A percentile compares a stretch with the other conserved stretches of the same genome.
Conservation (phyloP, 2,113 vertebrate genomes). For the Lampris incognitus region DNA sequence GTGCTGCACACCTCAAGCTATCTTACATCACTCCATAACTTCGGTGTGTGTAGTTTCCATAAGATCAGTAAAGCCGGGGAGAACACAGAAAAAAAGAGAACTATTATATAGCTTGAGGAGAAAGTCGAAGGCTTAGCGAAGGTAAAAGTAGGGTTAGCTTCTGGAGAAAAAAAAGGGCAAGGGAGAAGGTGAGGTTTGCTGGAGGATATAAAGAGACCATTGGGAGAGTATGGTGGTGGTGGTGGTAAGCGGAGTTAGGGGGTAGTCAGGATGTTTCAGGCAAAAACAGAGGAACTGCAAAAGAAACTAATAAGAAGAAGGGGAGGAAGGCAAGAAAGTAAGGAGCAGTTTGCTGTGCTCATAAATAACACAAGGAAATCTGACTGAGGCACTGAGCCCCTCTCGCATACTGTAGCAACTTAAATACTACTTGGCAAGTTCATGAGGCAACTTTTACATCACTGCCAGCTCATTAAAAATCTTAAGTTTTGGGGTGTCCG, state of each 20-base stretch:
- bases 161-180: slow-evolving; percentile 40
- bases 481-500: too few relatives aligned
- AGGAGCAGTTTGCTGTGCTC: slow-evolving; percentile 2
- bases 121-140: slow-evolving; percentile 39
- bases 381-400: too few relatives aligned
- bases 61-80: slow-evolving; percentile 45
- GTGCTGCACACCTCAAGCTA: slow-evolving; percentile 51
- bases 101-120: slow-evolving; percentile 40
- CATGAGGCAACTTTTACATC: background rate
- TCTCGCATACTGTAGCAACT: too few relatives aligned
- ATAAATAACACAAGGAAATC: too few relatives aligned
- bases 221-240: slow-evolving; percentile 23
- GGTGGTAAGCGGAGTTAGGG: background rate
- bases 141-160: slow-evolving; percentile 36
- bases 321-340: slow-evolving; percentile 4
- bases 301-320: slow-evolving; percentile 6
- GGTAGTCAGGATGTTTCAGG: background rate
- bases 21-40: slow-evolving; percentile 47
- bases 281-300: slow-evolving; percentile 14
- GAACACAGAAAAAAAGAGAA: slow-evolving; percentile 41
- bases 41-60: background rate
- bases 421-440: background rate
- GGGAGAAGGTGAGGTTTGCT: slow-evolving; percentile 44
- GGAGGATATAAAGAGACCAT: slow-evolving; percentile 44
- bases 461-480: too few relatives aligned